A percentile compares a stretch with the other conserved stretches of the same genome.
phyloP scores from a whole-genome alignment of 2,797 vertebrate genomes.

The Coreius guichenoti region DNA sequence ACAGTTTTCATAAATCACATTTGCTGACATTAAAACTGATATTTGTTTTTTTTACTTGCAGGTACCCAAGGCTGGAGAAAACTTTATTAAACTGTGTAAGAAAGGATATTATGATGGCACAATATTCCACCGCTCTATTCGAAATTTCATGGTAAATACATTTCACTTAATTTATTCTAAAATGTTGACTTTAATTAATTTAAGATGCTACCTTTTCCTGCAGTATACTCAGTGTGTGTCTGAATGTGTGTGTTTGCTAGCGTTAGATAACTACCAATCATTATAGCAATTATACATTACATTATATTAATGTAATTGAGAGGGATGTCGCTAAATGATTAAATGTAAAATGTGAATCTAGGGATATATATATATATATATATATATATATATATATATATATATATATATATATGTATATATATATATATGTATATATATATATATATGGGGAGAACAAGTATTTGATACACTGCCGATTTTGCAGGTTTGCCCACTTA shows the following conservation, averaged over 20 bases:
- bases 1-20: constrained; percentile 5
- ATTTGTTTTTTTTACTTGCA: constrained; percentile 63
- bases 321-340: no score
- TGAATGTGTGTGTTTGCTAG: background rate
- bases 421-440: no score
- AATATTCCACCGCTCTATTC: constrained; percentile 93
- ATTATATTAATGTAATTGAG: background rate
- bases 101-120: constrained; percentile 92
- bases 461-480: no score
- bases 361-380: no score
- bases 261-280: background rate
- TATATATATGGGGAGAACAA: no score
- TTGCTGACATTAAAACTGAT: background rate
- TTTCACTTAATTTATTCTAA: background rate
- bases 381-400: no score
- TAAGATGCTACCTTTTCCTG: background rate
- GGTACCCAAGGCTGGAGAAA: constrained; percentile 94
- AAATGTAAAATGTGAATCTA: no score
- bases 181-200: background rate
- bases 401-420: no score
- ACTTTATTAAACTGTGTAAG: constrained; percentile 93
- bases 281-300: background rate
- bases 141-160: constrained; percentile 91
- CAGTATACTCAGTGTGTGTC: background rate
- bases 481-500: no score